Evolutionary conservation across 2,888 invertebrate genomes (phyloP), one percentile per base, ranked within the genome.

Genomic region (Gymnosoma rotundatum): DNA sequence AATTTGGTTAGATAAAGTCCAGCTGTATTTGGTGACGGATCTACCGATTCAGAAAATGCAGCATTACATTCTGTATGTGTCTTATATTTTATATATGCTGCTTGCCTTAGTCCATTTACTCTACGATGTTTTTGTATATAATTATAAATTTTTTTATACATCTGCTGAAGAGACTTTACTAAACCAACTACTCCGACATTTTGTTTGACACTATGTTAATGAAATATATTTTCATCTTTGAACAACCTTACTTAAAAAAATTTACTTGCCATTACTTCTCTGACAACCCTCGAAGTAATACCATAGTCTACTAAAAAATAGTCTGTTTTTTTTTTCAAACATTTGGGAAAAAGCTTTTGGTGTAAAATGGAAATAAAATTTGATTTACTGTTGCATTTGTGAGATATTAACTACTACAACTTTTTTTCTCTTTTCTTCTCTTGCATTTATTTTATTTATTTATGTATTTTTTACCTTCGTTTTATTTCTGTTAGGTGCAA

Each of bases 281-380:
- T 2, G 6, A 20, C 48, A 42, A 21, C 61, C 72, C 50, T 63
- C 63, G 54, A 8, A 38, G 16, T 16, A 1, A 66, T 20, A 52
- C 48, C 2, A 50, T 52, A 36, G 32, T 42, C 52, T 48, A 38
- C 52, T 48, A 32, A 61, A 36, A 9, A 9, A n/a, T 10, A 14
- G 12, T 21, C 21, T 20, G 48, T 48, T 42, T 72, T 36, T 21
- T 45, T 67, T 56, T 36, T n/a, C 20, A 60, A 54, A 64, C 54
- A 63, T 84, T 73, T 78, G 63, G 73, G 73, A 73, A 80, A 76
- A 74, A 76, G 63, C 76, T 84, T 78, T 78, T 58, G 63, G 50
- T 69, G 80, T 63, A 80, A 84, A 83, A 86, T 88, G 90, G 90
- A 91, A 91, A 91, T 91, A 91, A 91, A 91, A 91, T 90, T 90